Conservation (phyloP, 2,888 invertebrate species). For the Caenorhabditis sp. region DNA sequence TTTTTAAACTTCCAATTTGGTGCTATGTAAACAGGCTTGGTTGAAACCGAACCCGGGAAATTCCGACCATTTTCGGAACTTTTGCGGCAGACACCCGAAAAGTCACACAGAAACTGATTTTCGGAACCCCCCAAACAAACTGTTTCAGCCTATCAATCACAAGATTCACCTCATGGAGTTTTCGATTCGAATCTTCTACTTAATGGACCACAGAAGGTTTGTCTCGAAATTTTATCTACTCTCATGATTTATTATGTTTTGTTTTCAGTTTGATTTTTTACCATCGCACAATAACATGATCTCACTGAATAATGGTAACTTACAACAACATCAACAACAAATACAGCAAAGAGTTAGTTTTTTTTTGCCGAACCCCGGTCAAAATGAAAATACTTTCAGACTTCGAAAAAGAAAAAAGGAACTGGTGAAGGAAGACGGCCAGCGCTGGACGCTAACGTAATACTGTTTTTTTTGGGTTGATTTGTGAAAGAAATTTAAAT, state of each 20-base stretch:
- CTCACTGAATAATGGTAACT: background rate
- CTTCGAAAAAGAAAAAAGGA: constrained; percentile 34
- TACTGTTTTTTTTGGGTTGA: background rate
- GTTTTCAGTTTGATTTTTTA: background rate
- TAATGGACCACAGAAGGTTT: constrained; percentile 13
- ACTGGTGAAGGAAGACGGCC: constrained; percentile 28
- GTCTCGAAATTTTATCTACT: background rate
- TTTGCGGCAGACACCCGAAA: too few species aligned
- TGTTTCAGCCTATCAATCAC: constrained; percentile 9
- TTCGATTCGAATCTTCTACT: constrained; percentile 14
- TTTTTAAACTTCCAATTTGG: too few species aligned
- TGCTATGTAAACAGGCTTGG: too few species aligned
- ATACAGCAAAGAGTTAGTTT: background rate
- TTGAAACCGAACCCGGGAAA: too few species aligned
- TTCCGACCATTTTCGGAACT: too few species aligned
- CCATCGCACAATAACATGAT: background rate
- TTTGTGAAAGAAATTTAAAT: background rate
- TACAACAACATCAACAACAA: background rate
- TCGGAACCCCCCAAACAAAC: too few species aligned
- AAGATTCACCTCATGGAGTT: constrained; percentile 2
- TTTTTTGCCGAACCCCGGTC: background rate
- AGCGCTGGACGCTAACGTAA: constrained; percentile 36
- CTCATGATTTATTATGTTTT: background rate
- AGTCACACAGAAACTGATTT: too few species aligned
- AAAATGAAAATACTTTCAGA: constrained; percentile 6